Conservation (phyloP, 2,113 vertebrate genomes). For the Channa argus region DNA sequence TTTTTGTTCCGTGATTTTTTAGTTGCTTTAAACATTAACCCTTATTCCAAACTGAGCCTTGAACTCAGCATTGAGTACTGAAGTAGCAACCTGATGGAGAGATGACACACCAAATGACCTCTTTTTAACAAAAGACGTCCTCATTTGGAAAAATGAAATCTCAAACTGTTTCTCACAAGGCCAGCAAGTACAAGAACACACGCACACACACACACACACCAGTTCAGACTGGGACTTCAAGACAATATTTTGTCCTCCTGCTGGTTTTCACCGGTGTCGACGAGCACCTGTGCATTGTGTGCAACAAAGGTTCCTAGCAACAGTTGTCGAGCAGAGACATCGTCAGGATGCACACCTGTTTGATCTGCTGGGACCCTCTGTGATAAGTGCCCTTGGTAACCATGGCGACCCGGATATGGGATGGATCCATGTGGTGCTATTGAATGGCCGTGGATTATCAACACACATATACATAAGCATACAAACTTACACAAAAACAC, state of each 20-base stretch:
- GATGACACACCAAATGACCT: conserved; percentile 21
- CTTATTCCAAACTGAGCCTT: not conserved
- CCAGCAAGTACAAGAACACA: conserved; percentile 6
- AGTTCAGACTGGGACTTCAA: conserved; percentile 48
- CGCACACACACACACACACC: conserved; percentile 34
- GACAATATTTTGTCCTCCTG: conserved; percentile 58
- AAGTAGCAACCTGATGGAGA: conserved; percentile 12
- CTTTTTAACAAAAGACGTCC: not conserved
- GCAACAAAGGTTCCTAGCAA: conserved; percentile 79
- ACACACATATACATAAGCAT: conserved; percentile 14
- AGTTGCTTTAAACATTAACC: not conserved
- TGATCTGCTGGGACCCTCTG: conserved; percentile 79
- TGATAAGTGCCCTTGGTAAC: conserved; percentile 78
- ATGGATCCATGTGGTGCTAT: conserved; percentile 69
- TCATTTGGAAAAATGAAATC: conserved; percentile 8
- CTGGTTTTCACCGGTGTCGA: conserved; percentile 56
- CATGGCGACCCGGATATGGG: conserved; percentile 72
- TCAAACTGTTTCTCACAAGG: conserved; percentile 10
- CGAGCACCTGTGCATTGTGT: conserved; percentile 64
- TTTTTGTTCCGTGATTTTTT: too few species aligned
- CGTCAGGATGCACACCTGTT: conserved; percentile 81
- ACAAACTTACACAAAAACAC: conserved; percentile 33
- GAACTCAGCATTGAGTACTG: not conserved
- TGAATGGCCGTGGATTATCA: conserved; percentile 77
- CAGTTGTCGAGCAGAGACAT: conserved; percentile 69